phyloP scores from a whole-genome alignment of 2,888 invertebrate genomes.

The Epinotia nisella region DNA sequence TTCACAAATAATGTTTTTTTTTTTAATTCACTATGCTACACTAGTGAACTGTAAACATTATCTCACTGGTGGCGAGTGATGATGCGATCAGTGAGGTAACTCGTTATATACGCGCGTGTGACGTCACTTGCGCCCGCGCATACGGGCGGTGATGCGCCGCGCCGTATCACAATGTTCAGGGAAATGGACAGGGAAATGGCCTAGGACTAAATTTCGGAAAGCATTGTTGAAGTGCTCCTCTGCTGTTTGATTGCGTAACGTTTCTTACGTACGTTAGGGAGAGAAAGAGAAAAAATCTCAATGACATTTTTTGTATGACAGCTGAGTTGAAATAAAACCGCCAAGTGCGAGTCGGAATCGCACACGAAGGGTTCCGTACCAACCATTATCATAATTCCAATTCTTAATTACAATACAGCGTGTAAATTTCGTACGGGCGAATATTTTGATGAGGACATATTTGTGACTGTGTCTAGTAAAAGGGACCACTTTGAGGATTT shows the following conservation, averaged over 20 bases:
- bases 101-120: slow-evolving; percentile 14
- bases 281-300: background rate
- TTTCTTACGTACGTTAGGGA: background rate
- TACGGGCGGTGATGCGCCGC: slow-evolving; percentile 9
- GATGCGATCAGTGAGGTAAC: background rate
- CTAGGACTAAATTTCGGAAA: too few species aligned
- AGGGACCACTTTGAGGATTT: too few species aligned
- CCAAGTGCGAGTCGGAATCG: too few species aligned
- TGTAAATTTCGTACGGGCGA: too few species aligned
- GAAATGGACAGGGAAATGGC: background rate
- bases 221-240: too few species aligned
- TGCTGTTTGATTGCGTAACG: background rate
- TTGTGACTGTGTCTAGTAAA: too few species aligned
- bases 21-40: background rate
- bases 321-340: too few species aligned
- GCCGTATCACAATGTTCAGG: background rate
- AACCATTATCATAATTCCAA: too few species aligned
- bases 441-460: too few species aligned
- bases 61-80: slow-evolving; percentile 7
- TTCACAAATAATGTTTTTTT: background rate
- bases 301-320: background rate
- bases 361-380: too few species aligned
- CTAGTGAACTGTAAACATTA: slow-evolving; percentile 13
- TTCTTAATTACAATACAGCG: too few species aligned
- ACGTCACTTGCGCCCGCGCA: slow-evolving; percentile 20